Evolutionary conservation across 2,113 vertebrate species (phyloP).

Genomic region (Ictalurus furcatus): DNA sequence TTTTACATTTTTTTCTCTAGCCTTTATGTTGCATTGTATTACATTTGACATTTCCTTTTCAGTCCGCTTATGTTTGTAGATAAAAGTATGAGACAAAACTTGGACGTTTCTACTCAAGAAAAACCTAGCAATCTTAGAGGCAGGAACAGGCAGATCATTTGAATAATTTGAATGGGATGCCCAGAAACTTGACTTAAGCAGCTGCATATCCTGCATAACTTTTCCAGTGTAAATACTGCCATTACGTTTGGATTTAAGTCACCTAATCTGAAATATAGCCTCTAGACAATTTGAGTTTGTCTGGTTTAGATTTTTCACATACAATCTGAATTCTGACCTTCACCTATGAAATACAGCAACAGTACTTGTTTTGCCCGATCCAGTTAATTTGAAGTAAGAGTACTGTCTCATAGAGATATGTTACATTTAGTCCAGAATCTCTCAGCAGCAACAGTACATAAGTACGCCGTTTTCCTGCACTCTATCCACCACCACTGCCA

Average conservation of each 20-base stretch:
- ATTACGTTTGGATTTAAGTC: not conserved
- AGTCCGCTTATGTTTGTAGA: not conserved
- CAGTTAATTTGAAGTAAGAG: not conserved
- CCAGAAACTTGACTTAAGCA: not conserved
- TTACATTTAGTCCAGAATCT: not conserved
- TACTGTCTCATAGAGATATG: not conserved
- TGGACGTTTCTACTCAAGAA: not conserved
- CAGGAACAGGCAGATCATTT: not conserved
- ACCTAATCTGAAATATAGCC: not conserved
- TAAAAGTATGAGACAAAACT: not conserved
- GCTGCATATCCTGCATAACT: not conserved
- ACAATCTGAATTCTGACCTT: not conserved
- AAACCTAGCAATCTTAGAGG: not conserved
- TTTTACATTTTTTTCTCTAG: not conserved
- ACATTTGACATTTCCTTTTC: not conserved
- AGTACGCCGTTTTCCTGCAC: not conserved
- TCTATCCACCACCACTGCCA: not conserved
- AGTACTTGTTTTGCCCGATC: not conserved
- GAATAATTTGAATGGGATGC: not conserved
- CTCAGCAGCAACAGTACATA: not conserved
- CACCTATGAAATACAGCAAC: not conserved
- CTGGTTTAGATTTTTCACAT: not conserved
- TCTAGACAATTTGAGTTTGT: not conserved
- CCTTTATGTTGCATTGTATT: not conserved
- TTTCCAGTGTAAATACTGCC: not conserved